Percentiles rank a stretch among this genome's conserved stretches.
These are phyloP conservation scores for Copsychus sechellarum DNA, from an alignment of 2,113 vertebrate species.

Conservation along the genomic window DNA sequence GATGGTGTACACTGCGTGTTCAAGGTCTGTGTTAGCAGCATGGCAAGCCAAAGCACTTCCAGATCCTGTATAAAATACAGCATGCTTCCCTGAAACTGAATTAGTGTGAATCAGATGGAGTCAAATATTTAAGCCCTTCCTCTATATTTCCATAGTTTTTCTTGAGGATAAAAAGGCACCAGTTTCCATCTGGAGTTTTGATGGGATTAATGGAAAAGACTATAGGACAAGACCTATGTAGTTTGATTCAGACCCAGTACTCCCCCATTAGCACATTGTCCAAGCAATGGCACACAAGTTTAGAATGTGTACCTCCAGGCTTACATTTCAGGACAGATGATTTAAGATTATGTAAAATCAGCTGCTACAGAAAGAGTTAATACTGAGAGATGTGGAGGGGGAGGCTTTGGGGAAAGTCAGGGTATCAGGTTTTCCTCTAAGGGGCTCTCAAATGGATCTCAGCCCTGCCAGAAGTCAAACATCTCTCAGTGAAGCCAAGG, in stretches of 20 bases:
- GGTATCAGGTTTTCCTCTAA: slow-evolving; percentile 28
- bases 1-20: background rate
- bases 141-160: background rate
- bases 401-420: slow-evolving; percentile 19
- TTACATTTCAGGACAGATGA: background rate
- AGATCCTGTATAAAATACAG: background rate
- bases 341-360: background rate
- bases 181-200: background rate
- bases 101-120: background rate
- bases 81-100: background rate
- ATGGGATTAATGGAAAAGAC: background rate
- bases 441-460: slow-evolving; percentile 35
- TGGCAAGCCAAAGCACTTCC: background rate
- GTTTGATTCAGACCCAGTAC: background rate
- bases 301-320: background rate
- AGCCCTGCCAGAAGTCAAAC: background rate
- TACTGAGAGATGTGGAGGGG: background rate
- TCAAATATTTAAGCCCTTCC: background rate
- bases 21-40: background rate
- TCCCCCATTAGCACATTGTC: background rate
- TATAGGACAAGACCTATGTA: background rate
- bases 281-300: background rate
- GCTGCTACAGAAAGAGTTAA: slow-evolving; percentile 28
- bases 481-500: background rate
- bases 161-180: background rate